Base-by-base conservation (phyloP, 2,888 invertebrate species). In the Sinohyriopsis cumingii region DNA sequence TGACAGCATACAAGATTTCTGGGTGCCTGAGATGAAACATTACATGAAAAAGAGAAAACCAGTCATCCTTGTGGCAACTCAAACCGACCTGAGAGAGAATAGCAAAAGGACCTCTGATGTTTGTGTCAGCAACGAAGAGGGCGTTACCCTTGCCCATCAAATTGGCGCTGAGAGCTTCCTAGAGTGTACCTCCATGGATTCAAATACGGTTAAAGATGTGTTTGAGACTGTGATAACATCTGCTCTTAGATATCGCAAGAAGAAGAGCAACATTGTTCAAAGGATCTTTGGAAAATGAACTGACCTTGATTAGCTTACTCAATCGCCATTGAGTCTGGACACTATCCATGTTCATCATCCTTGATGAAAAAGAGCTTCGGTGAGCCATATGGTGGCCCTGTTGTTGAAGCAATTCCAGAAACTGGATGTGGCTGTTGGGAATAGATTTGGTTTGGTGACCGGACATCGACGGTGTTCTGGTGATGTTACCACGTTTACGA, bases 1-100 rank as follows among this genome's bases (percentile, higher is more conserved):
- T 63, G 78, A 78, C 61, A 85, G 82, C 72, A 80, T 84, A 59
- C 72, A 77, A 63, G 79, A 80, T 56, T 79, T 80, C 60, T 85
- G 85, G 85, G 74, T 83, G 63, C 85, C 84, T 19, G 83, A 84
- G 68, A 81, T 84, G n/a, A 79, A 77, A 45, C 73, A 79, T 28
- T 73, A 77, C 69, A 74, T 72, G 20, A 73, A 78, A n/a, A 73
- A 79, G 5, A 73, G 80, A 59, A 78, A 78, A 9, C 83, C 85
- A 12, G 76, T 85, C 53, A 77, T 85, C 12, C 79, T 85, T 22
- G 84, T 85, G 18, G 84, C 81, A 24, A 85, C 84, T 15, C 84
- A 84, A 69, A 79, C 80, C 25, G 85, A 85, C 67, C 73, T 84
- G 61, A 64, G 84, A 54, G 71, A 65, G 18, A 68, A 71, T n/a